Conservation (phyloP, 2,797 vertebrate species). For the Uromys caudimaculatus region DNA sequence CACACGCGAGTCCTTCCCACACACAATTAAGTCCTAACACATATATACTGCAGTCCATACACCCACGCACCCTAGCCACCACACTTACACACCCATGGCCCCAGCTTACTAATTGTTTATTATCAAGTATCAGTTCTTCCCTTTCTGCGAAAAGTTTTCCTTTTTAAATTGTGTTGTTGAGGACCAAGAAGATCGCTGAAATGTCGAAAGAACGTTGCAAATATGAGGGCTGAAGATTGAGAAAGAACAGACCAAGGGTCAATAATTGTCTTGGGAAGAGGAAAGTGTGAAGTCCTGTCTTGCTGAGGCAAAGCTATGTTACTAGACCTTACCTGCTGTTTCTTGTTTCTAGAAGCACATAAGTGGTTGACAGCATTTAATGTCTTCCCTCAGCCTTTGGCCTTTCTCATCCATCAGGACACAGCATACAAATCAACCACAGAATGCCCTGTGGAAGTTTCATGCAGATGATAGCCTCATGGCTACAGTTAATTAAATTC, state of each 20-base stretch:
- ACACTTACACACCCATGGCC: too few relatives aligned
- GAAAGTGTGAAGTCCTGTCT: not conserved
- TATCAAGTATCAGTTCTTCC: not conserved
- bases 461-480: not conserved
- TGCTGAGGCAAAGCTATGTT: not conserved
- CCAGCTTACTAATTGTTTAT: not conserved
- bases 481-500: not conserved
- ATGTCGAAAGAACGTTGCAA: not conserved
- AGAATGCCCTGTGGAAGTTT: slow-evolving; percentile 25
- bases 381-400: not conserved
- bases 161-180: not conserved
- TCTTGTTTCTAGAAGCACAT: slow-evolving; percentile 12
- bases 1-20: too few relatives aligned
- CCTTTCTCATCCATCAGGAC: not conserved
- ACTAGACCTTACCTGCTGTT: not conserved
- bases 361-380: not conserved
- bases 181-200: not conserved
- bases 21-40: not conserved
- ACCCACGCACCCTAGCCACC: not conserved
- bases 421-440: not conserved
- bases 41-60: too few relatives aligned
- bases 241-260: not conserved
- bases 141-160: not conserved
- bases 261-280: not conserved
- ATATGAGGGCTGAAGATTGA: not conserved